A percentile compares a stretch with the other conserved stretches of the same genome.
These are phyloP conservation scores for Agrotis puta DNA, from an alignment of 2,888 invertebrate genomes.

Conservation along the genomic window DNA sequence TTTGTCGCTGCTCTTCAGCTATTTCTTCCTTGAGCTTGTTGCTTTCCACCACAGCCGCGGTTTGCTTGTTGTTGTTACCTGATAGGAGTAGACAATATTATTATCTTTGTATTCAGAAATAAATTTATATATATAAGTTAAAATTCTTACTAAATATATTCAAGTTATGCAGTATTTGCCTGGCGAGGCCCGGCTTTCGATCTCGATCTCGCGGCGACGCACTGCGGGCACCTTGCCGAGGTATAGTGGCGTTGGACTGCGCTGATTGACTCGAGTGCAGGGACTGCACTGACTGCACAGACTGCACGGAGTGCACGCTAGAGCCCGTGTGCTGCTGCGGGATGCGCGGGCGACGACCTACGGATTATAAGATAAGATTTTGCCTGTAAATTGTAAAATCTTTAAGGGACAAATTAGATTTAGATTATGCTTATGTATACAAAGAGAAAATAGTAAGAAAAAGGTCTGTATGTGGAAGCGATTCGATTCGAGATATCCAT, in stretches of 20 bases:
- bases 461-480: no score
- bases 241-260: conserved; percentile 36
- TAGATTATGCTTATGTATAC: no score
- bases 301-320: conserved; percentile 83
- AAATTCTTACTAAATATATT: conserved; percentile 93
- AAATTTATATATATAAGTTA: no score
- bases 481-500: no score
- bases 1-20: conserved; percentile 79
- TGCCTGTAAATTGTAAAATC: no score
- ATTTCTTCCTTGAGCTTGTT: conserved; percentile 50
- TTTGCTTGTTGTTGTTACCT: conserved; percentile 83
- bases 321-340: conserved; percentile 88
- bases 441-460: no score
- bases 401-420: no score
- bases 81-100: conserved; percentile 13
- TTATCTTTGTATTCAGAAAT: no score
- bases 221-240: conserved; percentile 73
- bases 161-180: conserved; percentile 95
- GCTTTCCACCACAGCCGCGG: conserved; percentile 27
- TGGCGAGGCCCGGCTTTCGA: conserved; percentile 91
- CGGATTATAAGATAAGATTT: neutral
- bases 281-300: conserved; percentile 71
- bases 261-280: conserved; percentile 56
- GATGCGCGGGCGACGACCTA: conserved; percentile 79
- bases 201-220: conserved; percentile 82